Conservation (phyloP, 2,797 vertebrate species). For the Todus mexicanus region DNA sequence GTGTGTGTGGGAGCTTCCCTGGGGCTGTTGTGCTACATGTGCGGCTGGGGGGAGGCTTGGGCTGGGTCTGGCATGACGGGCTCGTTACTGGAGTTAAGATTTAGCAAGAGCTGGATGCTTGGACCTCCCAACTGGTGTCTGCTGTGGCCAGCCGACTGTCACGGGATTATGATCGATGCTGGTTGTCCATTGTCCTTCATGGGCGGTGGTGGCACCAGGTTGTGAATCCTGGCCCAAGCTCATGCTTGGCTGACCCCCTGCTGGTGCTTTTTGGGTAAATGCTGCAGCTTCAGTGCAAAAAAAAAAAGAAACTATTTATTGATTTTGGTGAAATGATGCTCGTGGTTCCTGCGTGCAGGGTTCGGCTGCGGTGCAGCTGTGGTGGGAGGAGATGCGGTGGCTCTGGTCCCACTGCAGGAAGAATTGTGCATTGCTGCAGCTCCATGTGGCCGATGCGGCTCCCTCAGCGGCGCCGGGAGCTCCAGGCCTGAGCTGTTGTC, state of each 20-base stretch:
- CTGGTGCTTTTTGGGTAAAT: neutral
- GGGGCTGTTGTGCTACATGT: fast-evolving
- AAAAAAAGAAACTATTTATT: neutral
- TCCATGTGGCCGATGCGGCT: neutral
- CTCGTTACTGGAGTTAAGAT: fast-evolving
- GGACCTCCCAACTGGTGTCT: neutral
- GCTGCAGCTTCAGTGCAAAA: neutral
- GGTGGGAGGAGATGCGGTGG: fast-evolving
- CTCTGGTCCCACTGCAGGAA: neutral
- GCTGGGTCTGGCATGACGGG: fast-evolving
- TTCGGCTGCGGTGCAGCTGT: too few relatives aligned
- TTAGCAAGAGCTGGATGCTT: neutral
- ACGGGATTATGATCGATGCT: neutral
- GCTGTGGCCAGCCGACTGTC: fast-evolving
- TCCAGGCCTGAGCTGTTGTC: too few relatives aligned
- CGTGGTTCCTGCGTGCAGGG: neutral
- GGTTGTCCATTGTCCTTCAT: fast-evolving
- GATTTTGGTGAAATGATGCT: fast-evolving
- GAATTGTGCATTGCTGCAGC: neutral
- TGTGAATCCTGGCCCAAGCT: neutral
- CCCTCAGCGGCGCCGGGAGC: neutral
- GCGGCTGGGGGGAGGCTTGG: neutral
- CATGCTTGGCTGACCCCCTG: neutral
- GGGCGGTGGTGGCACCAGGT: neutral
- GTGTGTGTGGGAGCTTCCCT: fast-evolving